Percentiles rank a stretch among this genome's conserved stretches.
Evolutionary conservation across 2,797 vertebrate genomes (phyloP).

Genomic region (Notolabrus celidotus): DNA sequence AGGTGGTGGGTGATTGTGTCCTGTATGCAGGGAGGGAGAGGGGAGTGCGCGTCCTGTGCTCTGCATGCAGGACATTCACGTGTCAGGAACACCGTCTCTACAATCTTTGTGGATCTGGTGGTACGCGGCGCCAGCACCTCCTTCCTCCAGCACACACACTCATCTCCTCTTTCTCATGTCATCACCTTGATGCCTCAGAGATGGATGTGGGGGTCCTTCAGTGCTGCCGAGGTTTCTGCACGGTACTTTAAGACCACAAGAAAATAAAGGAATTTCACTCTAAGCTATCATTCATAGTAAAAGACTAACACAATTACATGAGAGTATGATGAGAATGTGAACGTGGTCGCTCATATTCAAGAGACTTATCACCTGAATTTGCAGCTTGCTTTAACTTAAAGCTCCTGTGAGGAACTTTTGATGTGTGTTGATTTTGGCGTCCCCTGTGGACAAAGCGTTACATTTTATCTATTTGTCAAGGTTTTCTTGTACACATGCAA

Average conservation of each 20-base stretch:
- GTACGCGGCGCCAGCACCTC: conserved; percentile 22
- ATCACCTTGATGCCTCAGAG: conserved; percentile 47
- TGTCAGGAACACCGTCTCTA: conserved; percentile 32
- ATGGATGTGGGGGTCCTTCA: conserved; percentile 34
- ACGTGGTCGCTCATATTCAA: not conserved
- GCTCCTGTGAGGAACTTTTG: too few species aligned
- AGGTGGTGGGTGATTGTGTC: conserved; percentile 41
- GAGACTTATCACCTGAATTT: not conserved
- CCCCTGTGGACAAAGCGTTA: too few species aligned
- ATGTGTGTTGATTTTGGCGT: too few species aligned
- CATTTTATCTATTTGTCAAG: too few species aligned
- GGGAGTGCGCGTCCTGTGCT: not conserved
- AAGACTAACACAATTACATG: not conserved
- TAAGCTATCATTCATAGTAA: not conserved
- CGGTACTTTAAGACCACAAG: conserved; percentile 7
- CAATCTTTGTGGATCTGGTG: conserved; percentile 32
- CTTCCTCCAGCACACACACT: conserved; percentile 9
- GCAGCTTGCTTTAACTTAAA: not conserved
- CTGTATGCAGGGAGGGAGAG: conserved; percentile 1
- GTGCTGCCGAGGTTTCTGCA: conserved; percentile 21
- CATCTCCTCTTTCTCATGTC: conserved; percentile 53
- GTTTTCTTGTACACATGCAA: too few species aligned
- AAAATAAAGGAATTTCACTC: not conserved
- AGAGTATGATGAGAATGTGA: not conserved
- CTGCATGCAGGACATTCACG: conserved; percentile 36